phyloP scores from a whole-genome alignment of 2,797 vertebrate species.

The Leptodactylus fallax region DNA sequence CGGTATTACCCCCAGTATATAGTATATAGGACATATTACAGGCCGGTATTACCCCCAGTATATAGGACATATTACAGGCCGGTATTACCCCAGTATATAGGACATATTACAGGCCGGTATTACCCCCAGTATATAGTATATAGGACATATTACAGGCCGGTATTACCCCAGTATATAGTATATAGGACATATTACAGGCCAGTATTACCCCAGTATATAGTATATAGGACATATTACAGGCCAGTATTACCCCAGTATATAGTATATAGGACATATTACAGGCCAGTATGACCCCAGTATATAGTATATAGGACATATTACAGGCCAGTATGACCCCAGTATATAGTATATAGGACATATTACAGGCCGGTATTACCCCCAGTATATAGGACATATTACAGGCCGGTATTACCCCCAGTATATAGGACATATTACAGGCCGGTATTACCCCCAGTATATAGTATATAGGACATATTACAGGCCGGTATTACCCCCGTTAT shows the following conservation, averaged over 20 bases:
- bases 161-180: neutral
- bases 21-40: neutral
- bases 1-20: no score
- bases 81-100: no score
- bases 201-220: no score
- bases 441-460: neutral
- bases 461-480: neutral
- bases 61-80: no score
- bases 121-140: no score
- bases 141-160: neutral
- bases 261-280: neutral
- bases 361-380: neutral
- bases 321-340: no score
- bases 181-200: neutral
- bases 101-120: neutral
- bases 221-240: neutral
- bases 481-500: no score
- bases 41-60: neutral
- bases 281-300: neutral
- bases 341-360: neutral
- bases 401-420: no score
- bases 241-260: neutral
- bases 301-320: neutral
- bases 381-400: no score
- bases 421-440: neutral